Evolutionary conservation across 1,140 invertebrate genomes (phyloP).

Genomic region (Drosophila lacteicornis): DNA sequence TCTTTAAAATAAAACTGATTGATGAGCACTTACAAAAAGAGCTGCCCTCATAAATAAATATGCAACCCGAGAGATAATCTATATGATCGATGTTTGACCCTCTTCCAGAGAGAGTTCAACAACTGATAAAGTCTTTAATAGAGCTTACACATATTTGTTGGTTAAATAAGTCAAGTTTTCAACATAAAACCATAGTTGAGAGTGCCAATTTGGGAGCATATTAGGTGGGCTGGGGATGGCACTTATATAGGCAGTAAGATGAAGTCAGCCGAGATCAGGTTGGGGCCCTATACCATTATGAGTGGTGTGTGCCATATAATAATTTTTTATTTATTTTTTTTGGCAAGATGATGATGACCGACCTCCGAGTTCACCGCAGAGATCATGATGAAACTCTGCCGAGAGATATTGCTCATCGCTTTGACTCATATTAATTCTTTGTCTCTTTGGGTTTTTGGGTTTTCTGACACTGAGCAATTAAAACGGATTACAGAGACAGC

Average conservation of each 20-base stretch:
- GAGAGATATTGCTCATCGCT: slow-evolving; percentile 30
- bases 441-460: slow-evolving; percentile 4
- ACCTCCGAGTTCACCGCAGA: slow-evolving; percentile 20
- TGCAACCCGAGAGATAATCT: not conserved
- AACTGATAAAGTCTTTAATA: slow-evolving; percentile 11
- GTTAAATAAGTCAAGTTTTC: not conserved
- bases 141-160: not conserved
- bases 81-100: not conserved
- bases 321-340: not conserved
- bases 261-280: slow-evolving; percentile 34
- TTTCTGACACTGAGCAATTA: slow-evolving; percentile 30
- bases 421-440: slow-evolving; percentile 42
- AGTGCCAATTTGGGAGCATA: slow-evolving; percentile 3
- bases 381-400: slow-evolving; percentile 22
- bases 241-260: slow-evolving; percentile 37
- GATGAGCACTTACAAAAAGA: not conserved
- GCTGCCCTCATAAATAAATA: not conserved
- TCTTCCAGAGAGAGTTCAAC: slow-evolving; percentile 3
- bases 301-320: slow-evolving; percentile 13
- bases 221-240: slow-evolving; percentile 16
- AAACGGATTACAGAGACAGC: slow-evolving; percentile 24
- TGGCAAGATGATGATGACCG: slow-evolving; percentile 24
- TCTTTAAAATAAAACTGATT: slow-evolving; percentile 4
- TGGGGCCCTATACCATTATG: slow-evolving; percentile 2
- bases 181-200: slow-evolving; percentile 4